Base-by-base conservation (phyloP, 1,140 invertebrate genomes). In the Drosophila dunni region DNA sequence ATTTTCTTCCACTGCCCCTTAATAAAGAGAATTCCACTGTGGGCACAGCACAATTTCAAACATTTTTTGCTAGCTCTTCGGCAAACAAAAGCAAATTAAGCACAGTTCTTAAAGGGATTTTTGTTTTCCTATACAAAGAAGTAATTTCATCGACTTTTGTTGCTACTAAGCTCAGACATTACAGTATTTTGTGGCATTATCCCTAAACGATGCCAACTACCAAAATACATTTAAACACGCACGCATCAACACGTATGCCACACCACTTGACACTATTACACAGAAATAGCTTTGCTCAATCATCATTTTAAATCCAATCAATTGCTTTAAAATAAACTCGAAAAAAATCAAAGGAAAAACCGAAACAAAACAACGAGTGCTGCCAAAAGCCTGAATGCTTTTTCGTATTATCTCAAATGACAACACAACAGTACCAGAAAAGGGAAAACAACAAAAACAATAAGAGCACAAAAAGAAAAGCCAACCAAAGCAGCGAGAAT, bases 291-390 rank as follows among this genome's bases (percentile, higher is more conserved):
- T 58, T 51, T 58, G 46, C 57, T 7, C 60, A 66, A 78, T 70
- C 75, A 70, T 70, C 71, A 65, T 69, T 77, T 82, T 69, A 63
- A 89, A 83, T 80, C 84, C 84, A 88, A 89, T 88, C 83, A 89
- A 88, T 88, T 88, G 83, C 79, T 83, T 88, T 89, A 88, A 89
- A 88, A 88, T 88, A 89, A 80, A 83, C 83, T 76, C 65, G 62
- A 77, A 76, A 72, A 71, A 71, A 86, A 80, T 89, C 83, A 88
- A 83, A 83, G 57, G 57, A 68, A 56, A 84, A 56, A 2, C 62
- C 58, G 51, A 60, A 66, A 75, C 78, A 83, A 86, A 69, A 73
- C 75, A 61, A 67, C 79, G 73, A 75, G 48, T 67, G 68, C 65
- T 74, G 57, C 63, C 63, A 54, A 61, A 58, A 62, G 50, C 57